These are phyloP conservation scores for Sialis fuliginosa DNA, from an alignment of 2,888 invertebrate genomes.

Conservation along the genomic window DNA sequence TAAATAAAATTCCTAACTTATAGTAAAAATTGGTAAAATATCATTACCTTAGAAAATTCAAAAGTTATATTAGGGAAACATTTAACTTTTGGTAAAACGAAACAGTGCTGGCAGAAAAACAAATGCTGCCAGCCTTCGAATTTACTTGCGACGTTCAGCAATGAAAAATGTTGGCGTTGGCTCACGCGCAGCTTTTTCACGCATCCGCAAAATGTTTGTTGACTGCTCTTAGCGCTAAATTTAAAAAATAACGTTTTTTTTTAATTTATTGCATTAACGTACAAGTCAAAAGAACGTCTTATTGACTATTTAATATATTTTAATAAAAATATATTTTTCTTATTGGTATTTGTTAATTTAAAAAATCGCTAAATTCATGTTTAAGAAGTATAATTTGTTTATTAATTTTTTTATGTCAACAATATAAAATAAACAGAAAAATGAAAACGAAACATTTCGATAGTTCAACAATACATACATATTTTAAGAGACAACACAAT, in stretches of 20 bases:
- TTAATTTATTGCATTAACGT: no score
- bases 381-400: no score
- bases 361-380: no score
- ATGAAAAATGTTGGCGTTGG: constrained; percentile 12
- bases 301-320: neutral
- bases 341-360: no score
- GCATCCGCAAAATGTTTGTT: constrained; percentile 5
- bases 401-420: neutral
- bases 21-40: constrained; percentile 5
- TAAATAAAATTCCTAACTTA: constrained; percentile 3
- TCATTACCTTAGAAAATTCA: constrained; percentile 22
- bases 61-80: constrained; percentile 25
- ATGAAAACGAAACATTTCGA: neutral
- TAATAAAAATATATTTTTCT: neutral
- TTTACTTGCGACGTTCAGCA: constrained; percentile 16
- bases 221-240: neutral
- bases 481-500: no score
- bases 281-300: no score
- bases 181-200: constrained; percentile 1
- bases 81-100: constrained; percentile 21
- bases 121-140: constrained; percentile 24
- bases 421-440: neutral
- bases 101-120: constrained; percentile 26
- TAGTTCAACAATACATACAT: no score
- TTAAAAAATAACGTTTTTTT: neutral